These are phyloP conservation scores for Margaritifera margaritifera DNA, from an alignment of 2,888 invertebrate genomes.

Conservation along the genomic window DNA sequence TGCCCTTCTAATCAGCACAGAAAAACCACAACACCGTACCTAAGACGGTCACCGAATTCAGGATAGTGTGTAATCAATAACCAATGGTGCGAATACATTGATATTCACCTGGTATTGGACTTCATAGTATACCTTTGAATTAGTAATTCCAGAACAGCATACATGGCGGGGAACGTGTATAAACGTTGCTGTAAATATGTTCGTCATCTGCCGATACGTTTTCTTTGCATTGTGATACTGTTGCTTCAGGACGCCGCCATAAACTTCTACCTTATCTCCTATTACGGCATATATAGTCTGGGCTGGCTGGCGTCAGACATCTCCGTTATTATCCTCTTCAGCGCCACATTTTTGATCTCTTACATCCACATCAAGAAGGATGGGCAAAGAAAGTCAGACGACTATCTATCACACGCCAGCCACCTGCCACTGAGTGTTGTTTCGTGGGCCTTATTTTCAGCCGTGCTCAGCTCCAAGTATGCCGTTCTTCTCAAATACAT, in stretches of 20 bases:
- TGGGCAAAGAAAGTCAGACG: constrained; percentile 4
- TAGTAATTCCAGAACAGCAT: neutral
- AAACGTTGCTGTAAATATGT: constrained; percentile 17
- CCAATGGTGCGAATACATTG: no score
- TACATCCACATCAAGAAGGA: constrained; percentile 14
- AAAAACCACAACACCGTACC: no score
- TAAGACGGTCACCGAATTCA: no score
- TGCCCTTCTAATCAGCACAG: no score
- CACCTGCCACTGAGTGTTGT: constrained; percentile 72
- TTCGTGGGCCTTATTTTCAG: constrained; percentile 76
- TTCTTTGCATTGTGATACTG: constrained; percentile 45
- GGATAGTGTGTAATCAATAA: no score
- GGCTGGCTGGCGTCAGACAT: constrained; percentile 73
- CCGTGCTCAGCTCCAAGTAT: constrained; percentile 75
- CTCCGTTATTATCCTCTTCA: constrained; percentile 68
- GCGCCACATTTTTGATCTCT: constrained; percentile 45
- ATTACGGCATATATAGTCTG: constrained; percentile 67
- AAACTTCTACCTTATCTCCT: constrained; percentile 73
- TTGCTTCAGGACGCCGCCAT: constrained; percentile 72
- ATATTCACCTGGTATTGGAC: no score
- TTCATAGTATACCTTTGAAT: neutral
- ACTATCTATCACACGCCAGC: constrained; percentile 1
- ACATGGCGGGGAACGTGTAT: neutral
- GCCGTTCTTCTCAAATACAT: constrained; percentile 74
- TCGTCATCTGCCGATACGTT: constrained; percentile 47